Conservation (phyloP, 2,113 vertebrate species). For the Stigmatopora nigra region DNA sequence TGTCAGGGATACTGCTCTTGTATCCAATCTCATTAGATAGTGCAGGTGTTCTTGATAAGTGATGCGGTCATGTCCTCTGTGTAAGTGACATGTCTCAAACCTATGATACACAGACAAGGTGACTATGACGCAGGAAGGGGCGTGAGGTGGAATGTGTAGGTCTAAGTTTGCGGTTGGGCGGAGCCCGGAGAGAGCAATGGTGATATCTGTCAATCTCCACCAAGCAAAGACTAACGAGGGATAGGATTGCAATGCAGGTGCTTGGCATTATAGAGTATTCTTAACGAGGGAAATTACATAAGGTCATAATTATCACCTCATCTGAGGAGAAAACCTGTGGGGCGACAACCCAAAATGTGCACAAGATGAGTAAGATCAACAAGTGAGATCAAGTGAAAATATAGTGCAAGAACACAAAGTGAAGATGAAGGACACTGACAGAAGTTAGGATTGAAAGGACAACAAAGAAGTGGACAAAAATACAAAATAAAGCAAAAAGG, state of each 20-base stretch:
- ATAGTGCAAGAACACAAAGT: constrained; percentile 22
- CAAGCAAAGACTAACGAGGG: constrained; percentile 21
- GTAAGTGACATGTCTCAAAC: constrained; percentile 50
- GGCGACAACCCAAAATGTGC: constrained; percentile 38
- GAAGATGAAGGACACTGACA: constrained; percentile 24
- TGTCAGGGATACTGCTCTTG: background rate
- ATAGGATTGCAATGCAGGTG: constrained; percentile 2
- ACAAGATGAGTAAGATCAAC: constrained; percentile 18
- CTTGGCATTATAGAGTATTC: constrained; percentile 23
- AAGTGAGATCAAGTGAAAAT: constrained; percentile 24
- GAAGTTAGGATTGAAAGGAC: constrained; percentile 12
- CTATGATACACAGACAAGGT: constrained; percentile 49
- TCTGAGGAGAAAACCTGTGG: constrained; percentile 37
- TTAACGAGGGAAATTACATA: constrained; percentile 19
- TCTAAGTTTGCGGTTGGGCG: constrained; percentile 5
- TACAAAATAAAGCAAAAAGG: constrained; percentile 24
- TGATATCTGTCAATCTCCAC: constrained; percentile 41
- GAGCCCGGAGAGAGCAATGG: constrained; percentile 27
- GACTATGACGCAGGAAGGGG: constrained; percentile 32
- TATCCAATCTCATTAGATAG: background rate
- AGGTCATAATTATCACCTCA: constrained; percentile 21
- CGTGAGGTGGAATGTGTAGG: constrained; percentile 9
- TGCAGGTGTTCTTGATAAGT: constrained; percentile 3
- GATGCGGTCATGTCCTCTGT: constrained; percentile 37
- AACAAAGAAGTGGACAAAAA: constrained; percentile 21